These are phyloP conservation scores for Ochropleura leucogaster DNA, from an alignment of 2,888 invertebrate genomes.

Conservation along the genomic window DNA sequence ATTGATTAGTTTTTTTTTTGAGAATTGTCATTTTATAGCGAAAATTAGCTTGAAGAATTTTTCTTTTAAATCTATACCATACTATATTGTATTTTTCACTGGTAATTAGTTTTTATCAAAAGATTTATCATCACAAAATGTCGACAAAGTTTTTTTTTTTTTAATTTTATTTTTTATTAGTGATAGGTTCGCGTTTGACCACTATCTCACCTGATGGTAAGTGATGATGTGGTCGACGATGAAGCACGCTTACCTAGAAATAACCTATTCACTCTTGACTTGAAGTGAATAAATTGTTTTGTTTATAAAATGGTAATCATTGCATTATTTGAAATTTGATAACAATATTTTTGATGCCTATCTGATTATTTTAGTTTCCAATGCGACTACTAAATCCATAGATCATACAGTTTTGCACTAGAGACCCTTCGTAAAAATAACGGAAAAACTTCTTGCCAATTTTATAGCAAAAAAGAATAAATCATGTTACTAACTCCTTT, in stretches of 20 bases:
- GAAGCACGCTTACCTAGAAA: too few species aligned
- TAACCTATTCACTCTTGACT: too few species aligned
- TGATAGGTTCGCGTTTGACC: too few species aligned
- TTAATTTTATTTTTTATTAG: too few species aligned
- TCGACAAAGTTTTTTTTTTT: too few species aligned
- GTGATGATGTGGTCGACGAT: too few species aligned
- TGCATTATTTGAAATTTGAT: neutral
- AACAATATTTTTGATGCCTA: neutral
- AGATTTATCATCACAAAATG: neutral
- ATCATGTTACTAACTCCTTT: slow-evolving; percentile 45
- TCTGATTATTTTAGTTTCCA: neutral
- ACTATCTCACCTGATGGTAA: too few species aligned
- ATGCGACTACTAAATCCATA: neutral
- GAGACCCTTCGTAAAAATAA: slow-evolving; percentile 9
- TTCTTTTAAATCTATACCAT: neutral
- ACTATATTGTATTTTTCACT: too few species aligned
- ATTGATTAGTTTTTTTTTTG: neutral
- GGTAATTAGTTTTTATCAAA: neutral
- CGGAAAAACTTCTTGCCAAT: slow-evolving; percentile 34
- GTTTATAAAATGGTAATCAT: neutral
- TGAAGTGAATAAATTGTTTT: neutral
- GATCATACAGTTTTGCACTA: neutral
- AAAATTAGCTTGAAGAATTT: neutral
- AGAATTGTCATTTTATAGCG: neutral
- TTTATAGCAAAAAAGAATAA: slow-evolving; percentile 45